Evolutionary conservation across 2,113 vertebrate species (phyloP).

Genomic region (Oostethus manadensis): DNA sequence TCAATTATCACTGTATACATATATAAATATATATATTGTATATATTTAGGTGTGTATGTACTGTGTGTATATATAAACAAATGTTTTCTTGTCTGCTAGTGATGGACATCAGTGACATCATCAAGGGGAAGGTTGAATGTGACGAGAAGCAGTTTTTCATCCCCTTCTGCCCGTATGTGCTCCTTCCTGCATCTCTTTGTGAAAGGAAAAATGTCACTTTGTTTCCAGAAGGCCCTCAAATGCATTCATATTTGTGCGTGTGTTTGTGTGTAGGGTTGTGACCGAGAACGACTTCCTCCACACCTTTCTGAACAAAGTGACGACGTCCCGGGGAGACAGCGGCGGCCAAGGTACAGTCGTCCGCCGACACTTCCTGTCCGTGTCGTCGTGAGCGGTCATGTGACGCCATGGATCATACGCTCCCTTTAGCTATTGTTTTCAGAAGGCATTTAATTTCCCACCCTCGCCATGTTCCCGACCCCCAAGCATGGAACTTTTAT

Average conservation of each 20-base stretch:
- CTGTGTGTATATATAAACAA: too few species aligned
- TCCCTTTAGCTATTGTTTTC: conserved; percentile 34
- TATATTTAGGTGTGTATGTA: too few species aligned
- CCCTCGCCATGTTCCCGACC: conserved; percentile 7
- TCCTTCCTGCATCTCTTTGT: conserved; percentile 2
- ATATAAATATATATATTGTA: too few species aligned
- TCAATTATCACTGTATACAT: too few species aligned
- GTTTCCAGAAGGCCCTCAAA: neutral
- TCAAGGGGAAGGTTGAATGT: conserved; percentile 92
- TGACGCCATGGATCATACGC: conserved; percentile 16
- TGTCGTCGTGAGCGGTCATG: conserved; percentile 15
- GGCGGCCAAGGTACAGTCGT: conserved; percentile 87
- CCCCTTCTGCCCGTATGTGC: conserved; percentile 91
- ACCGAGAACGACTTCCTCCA: conserved; percentile 94
- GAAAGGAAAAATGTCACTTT: conserved; percentile 7
- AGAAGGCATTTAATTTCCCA: conserved; percentile 30
- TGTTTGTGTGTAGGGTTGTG: conserved; percentile 72
- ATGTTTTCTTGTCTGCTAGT: conserved; percentile 69
- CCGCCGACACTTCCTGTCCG: neutral
- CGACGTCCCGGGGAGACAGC: conserved; percentile 85
- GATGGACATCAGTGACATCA: conserved; percentile 96
- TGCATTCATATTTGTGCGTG: neutral
- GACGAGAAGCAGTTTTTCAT: conserved; percentile 97
- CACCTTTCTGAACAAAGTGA: conserved; percentile 86
- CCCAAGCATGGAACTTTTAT: conserved; percentile 28